Evolutionary conservation across 2,113 vertebrate species (phyloP).

Genomic region (Dendrocopos noguchii): DNA sequence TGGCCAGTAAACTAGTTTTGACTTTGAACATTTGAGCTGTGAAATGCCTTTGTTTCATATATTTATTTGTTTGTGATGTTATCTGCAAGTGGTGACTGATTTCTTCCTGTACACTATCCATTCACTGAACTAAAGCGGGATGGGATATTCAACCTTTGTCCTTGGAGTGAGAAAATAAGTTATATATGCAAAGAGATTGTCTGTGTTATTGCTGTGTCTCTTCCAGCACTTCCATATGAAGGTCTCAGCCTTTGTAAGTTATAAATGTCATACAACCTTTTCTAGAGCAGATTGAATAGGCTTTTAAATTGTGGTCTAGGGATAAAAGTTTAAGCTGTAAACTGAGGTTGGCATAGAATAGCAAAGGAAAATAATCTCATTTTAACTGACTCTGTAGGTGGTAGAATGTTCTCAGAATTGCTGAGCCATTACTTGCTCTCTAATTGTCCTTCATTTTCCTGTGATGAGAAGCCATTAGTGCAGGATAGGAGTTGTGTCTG

Average conservation of each 20-base stretch:
- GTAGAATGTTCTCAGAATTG: constrained; percentile 4
- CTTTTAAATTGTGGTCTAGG: neutral
- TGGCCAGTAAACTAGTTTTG: neutral
- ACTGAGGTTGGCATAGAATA: neutral
- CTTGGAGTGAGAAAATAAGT: constrained; percentile 12
- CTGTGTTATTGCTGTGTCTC: neutral
- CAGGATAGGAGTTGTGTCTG: neutral
- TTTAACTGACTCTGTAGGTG: constrained; percentile 24
- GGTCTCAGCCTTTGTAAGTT: neutral
- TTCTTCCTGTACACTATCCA: constrained; percentile 24
- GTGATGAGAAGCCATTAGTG: neutral
- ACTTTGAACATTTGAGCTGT: constrained; percentile 1
- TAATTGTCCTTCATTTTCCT: constrained; percentile 31
- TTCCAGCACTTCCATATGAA: neutral
- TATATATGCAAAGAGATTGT: neutral
- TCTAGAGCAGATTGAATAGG: neutral
- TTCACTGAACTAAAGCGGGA: neutral
- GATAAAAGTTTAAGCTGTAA: constrained; percentile 30
- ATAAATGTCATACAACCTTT: neutral
- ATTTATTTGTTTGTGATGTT: constrained; percentile 46
- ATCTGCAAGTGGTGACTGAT: constrained; percentile 31
- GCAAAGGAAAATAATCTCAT: constrained; percentile 20
- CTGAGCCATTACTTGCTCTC: constrained; percentile 22
- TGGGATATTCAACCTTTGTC: neutral
- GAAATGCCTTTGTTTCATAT: constrained; percentile 34